phyloP scores from a whole-genome alignment of 2,113 vertebrate genomes.

The Aegithalos caudatus region DNA sequence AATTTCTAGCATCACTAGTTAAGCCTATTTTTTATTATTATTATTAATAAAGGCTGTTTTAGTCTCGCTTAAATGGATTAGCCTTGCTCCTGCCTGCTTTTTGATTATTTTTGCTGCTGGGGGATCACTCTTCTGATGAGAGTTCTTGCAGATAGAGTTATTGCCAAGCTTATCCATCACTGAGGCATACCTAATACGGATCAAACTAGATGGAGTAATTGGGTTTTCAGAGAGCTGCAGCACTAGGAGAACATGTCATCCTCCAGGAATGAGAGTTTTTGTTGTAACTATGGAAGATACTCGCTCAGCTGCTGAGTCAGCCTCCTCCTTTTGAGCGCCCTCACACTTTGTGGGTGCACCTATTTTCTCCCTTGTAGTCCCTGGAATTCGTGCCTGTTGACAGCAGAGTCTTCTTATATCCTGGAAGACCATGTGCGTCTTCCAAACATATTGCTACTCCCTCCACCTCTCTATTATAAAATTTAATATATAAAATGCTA shows the following conservation, averaged over 20 bases:
- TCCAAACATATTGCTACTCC: neutral
- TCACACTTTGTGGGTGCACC: neutral
- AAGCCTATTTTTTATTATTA: conserved; percentile 51
- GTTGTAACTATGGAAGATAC: neutral
- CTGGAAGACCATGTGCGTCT: neutral
- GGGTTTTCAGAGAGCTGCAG: neutral
- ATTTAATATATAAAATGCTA: neutral
- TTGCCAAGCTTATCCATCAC: conserved; percentile 9
- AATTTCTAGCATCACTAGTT: conserved; percentile 49
- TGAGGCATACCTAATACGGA: conserved; percentile 65
- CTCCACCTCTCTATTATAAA: neutral
- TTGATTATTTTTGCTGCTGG: conserved; percentile 63
- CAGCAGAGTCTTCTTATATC: neutral
- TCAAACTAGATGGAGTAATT: conserved; percentile 8
- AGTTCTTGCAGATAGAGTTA: conserved; percentile 45
- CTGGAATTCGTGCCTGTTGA: neutral
- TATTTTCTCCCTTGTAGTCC: neutral
- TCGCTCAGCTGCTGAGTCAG: neutral
- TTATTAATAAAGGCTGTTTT: conserved; percentile 51
- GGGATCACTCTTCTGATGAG: conserved; percentile 20
- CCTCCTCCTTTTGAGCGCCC: neutral
- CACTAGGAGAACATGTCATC: neutral
- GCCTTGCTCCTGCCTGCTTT: conserved; percentile 47
- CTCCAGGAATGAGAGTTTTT: neutral
- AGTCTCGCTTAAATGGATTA: conserved; percentile 59